phyloP scores from a whole-genome alignment of 1,140 invertebrate genomes.

The Mya arenaria region DNA sequence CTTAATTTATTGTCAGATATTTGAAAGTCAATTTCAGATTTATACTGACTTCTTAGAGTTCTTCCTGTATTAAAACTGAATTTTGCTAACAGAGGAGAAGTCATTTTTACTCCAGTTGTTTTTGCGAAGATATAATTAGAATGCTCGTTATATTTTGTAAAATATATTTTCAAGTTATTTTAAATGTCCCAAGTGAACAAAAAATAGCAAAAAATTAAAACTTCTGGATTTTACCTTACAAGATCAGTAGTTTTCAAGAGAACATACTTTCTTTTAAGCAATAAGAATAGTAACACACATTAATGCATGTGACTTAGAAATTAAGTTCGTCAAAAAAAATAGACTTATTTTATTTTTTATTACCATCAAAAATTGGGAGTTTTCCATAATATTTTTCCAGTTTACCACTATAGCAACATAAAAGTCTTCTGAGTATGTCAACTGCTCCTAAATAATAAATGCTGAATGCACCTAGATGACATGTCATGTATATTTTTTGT shows the following conservation, averaged over 20 bases:
- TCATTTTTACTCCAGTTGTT: neutral
- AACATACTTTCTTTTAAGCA: neutral
- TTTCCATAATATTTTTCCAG: neutral
- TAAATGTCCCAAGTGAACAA: constrained; percentile 9
- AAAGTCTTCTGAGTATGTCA: neutral
- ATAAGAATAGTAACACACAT: neutral
- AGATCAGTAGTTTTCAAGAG: constrained; percentile 3
- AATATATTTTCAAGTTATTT: neutral
- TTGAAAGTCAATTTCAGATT: constrained; percentile 8
- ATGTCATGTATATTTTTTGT: constrained; percentile 15
- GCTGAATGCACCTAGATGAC: constrained; percentile 13
- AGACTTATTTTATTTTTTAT: constrained; percentile 11
- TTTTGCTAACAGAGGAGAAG: neutral
- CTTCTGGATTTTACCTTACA: constrained; percentile 6
- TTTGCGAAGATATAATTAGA: neutral
- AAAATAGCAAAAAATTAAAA: neutral
- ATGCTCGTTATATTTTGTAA: neutral
- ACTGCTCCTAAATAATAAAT: neutral
- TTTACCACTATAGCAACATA: neutral
- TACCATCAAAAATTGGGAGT: neutral
- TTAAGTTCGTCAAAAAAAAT: constrained; percentile 17
- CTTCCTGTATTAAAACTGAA: neutral
- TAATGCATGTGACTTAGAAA: too few relatives aligned
- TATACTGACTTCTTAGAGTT: constrained; percentile 7
- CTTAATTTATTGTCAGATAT: neutral